Base-by-base conservation (phyloP, 2,797 vertebrate genomes). In the Chaetodon trifasciatus region DNA sequence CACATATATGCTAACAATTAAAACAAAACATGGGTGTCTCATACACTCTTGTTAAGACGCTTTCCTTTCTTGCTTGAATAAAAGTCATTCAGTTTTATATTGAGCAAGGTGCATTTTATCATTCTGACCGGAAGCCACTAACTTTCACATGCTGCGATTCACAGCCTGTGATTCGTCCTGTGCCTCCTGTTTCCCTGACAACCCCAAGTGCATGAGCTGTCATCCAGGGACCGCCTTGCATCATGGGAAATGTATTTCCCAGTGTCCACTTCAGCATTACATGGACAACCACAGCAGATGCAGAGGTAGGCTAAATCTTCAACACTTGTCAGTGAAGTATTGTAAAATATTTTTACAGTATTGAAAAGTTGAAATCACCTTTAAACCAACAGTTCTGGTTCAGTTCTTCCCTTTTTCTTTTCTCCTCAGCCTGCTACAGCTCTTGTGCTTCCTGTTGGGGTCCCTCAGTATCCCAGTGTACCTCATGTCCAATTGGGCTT, bases 161-260 rank as follows among this genome's bases (percentile, higher is more conserved):
- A 61, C 93, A 99, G 98, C 95, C 46, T 99, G 98, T 73, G 96
- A 96, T 61, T 78, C 86, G 5, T 96, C 94, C 72, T 99, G 98
- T 53, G 93, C 93, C 64, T 96, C 92, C 0, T 99, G 98, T 93
- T 95, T 95, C 67, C 91, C 96, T 4, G 94, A 94, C 79, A 94
- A 93, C 42, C 92, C 91, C 70, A 78, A 85, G 21, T 99, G 98
- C 72, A 89, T 95, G 81, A 95, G 86, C 92, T 99, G 98, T 73
- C 82, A 92, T 12, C 75, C 89, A 0, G 95, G 92, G n/a, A 90
- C 82, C 5, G 83, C 96, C 12, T 53, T 98, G 76, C 95, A 97
- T 69, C 84, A 88, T 53, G 97, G 96, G 77, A 94, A 82, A 81
- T 99, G 98, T 85, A 0, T 97, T 62, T 77, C 90, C 3, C 92